phyloP scores from a whole-genome alignment of 2,797 vertebrate species.

The Toxotes lorentzi region DNA sequence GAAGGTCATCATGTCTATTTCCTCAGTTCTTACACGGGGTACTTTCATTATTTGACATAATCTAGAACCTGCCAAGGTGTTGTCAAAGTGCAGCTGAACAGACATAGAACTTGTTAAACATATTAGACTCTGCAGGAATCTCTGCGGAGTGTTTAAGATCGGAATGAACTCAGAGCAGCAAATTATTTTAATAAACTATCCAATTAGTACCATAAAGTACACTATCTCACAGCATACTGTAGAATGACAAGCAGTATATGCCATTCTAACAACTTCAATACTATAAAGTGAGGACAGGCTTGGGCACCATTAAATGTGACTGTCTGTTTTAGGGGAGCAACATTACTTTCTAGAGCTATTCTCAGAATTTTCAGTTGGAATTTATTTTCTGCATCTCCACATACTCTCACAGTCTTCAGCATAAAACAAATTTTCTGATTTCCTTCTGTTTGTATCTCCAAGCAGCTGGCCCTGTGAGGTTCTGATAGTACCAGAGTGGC shows the following conservation, averaged over 20 bases:
- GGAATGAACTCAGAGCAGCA: conserved; percentile 16
- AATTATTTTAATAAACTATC: conserved; percentile 41
- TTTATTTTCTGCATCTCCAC: conserved; percentile 28
- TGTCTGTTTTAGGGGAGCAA: conserved; percentile 38
- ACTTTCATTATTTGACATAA: conserved; percentile 57
- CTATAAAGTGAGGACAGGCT: conserved; percentile 16
- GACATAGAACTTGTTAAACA: conserved; percentile 22
- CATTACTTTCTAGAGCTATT: conserved; percentile 11
- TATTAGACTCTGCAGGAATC: conserved; percentile 22
- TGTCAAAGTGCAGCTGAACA: conserved; percentile 40
- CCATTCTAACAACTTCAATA: conserved; percentile 9
- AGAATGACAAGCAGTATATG: conserved; percentile 25
- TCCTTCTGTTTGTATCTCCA: conserved; percentile 37
- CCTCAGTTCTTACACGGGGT: conserved; percentile 44
- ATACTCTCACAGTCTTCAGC: conserved; percentile 37
- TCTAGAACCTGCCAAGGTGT: conserved; percentile 42
- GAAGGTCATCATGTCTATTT: conserved; percentile 67
- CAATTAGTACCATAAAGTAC: conserved; percentile 33
- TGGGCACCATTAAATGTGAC: conserved; percentile 24
- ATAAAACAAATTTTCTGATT: conserved; percentile 53
- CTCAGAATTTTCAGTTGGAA: conserved; percentile 32
- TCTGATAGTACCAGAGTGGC: conserved; percentile 47
- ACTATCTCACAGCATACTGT: conserved; percentile 4
- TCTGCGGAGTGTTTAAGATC: conserved; percentile 25
- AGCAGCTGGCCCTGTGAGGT: conserved; percentile 48